Evolutionary conservation across 2,888 invertebrate species (phyloP).

Genomic region (Melieria picta): DNA sequence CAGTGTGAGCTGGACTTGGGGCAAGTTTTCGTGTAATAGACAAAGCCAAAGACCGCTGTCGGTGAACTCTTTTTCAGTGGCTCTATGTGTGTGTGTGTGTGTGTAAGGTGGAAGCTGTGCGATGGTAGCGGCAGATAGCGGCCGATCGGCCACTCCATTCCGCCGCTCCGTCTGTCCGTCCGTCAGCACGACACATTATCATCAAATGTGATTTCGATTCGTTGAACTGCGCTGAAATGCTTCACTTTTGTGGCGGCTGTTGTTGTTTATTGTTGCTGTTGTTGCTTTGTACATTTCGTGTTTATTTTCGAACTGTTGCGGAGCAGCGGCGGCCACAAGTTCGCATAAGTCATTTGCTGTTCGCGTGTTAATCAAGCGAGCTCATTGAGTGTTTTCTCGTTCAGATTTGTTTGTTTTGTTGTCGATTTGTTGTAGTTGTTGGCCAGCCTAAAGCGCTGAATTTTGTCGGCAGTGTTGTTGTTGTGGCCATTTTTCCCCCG

Average conservation of each 20-base stretch:
- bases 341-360: conserved; percentile 9
- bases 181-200: conserved; percentile 10
- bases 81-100: not conserved
- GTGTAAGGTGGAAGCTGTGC: conserved; percentile 9
- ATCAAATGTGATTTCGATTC: conserved; percentile 34
- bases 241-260: not conserved
- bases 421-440: conserved; percentile 31
- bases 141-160: not conserved
- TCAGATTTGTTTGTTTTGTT: conserved; percentile 19
- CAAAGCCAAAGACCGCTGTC: too few relatives aligned
- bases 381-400: conserved; percentile 38
- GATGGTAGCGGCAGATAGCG: conserved; percentile 21
- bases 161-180: conserved; percentile 6
- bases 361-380: conserved; percentile 29
- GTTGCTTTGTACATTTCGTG: conserved; percentile 7
- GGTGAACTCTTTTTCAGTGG: too few relatives aligned
- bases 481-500: conserved; percentile 43
- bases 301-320: conserved; percentile 9
- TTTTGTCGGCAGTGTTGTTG: conserved; percentile 24
- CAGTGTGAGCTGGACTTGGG: not conserved
- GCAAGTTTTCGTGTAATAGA: not conserved
- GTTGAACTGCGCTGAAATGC: conserved; percentile 14
- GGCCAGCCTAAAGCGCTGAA: conserved; percentile 31
- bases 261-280: not conserved
- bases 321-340: not conserved